phyloP scores from a whole-genome alignment of 2,797 vertebrate genomes.

The Lagorchestes hirsutus region DNA sequence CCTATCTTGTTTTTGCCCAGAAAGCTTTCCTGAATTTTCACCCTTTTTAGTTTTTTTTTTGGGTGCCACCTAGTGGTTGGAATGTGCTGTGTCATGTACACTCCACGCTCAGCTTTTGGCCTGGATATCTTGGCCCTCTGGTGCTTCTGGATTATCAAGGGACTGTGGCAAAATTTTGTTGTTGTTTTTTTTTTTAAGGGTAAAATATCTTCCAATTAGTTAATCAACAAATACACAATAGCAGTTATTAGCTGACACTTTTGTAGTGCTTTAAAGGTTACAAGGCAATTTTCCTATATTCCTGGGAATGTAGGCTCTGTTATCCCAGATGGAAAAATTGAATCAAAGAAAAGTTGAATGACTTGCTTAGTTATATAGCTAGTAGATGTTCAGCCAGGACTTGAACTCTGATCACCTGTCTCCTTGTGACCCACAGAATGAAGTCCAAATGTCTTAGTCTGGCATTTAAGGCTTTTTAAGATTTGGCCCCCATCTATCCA shows the following conservation, averaged over 20 bases:
- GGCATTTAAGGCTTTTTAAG: background rate
- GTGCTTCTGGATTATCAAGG: background rate
- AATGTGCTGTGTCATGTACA: background rate
- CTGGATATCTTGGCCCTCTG: background rate
- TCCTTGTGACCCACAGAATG: background rate
- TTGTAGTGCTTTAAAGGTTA: background rate
- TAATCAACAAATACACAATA: background rate
- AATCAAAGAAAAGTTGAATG: conserved; percentile 28
- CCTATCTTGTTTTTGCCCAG: background rate
- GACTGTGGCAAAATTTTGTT: background rate
- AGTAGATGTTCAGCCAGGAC: conserved; percentile 10
- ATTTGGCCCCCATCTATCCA: background rate
- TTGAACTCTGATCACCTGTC: background rate
- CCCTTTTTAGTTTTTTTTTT: background rate
- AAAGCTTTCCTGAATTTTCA: background rate
- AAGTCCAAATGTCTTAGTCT: background rate
- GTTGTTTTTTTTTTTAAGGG: background rate
- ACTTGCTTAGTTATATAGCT: conserved; percentile 18
- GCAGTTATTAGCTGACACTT: background rate
- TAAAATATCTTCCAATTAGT: background rate
- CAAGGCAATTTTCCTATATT: background rate
- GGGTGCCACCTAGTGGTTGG: background rate
- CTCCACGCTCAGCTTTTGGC: background rate
- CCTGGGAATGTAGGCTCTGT: background rate
- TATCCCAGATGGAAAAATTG: background rate